Conservation (phyloP, 2,797 vertebrate genomes). For the Ceryle rudis region DNA sequence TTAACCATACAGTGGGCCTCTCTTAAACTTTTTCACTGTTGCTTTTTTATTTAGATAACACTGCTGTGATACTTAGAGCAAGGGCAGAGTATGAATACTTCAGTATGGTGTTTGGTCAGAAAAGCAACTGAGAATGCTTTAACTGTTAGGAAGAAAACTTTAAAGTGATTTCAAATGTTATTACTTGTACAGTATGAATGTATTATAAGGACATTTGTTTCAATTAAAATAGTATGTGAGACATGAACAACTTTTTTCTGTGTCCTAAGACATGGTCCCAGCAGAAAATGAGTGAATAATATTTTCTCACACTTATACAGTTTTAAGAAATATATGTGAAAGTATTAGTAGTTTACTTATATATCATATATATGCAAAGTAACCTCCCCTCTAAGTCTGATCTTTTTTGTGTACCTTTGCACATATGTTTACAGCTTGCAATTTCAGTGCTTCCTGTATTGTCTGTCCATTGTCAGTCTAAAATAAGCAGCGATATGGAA, state of each 20-base stretch:
- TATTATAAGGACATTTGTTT: neutral
- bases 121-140: slow-evolving; percentile 18
- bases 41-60: slow-evolving; percentile 58
- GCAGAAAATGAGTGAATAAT: neutral
- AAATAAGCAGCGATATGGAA: slow-evolving; percentile 29
- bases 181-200: neutral
- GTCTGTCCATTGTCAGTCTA: neutral
- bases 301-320: neutral
- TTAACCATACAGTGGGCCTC: slow-evolving; percentile 37
- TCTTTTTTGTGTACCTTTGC: neutral
- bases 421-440: slow-evolving; percentile 30
- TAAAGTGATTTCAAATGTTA: slow-evolving; percentile 28
- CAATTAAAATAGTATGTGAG: slow-evolving; percentile 2
- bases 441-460: neutral
- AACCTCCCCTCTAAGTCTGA: neutral
- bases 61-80: neutral
- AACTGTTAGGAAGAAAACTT: slow-evolving; percentile 18
- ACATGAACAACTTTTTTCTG: neutral
- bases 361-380: neutral
- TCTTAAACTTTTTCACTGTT: slow-evolving; percentile 58
- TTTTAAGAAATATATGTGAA: neutral
- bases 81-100: slow-evolving; percentile 32
- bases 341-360: neutral
- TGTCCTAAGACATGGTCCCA: neutral
- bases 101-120: neutral